These are phyloP conservation scores for Conus ventricosus DNA, from an alignment of 1,140 invertebrate species.

Conservation along the genomic window DNA sequence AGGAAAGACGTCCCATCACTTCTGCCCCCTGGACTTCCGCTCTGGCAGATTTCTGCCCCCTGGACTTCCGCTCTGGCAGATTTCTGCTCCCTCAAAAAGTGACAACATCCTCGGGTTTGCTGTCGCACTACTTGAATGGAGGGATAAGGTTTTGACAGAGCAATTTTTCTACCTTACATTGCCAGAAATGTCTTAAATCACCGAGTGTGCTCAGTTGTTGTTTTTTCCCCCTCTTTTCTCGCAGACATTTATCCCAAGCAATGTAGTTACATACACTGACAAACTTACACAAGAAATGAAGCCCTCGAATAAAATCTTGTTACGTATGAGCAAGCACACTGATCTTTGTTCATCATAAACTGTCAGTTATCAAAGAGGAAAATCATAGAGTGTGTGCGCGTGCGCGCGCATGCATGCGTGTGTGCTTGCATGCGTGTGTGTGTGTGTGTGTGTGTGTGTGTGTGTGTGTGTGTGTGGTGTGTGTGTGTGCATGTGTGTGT, in stretches of 20 bases:
- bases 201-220: too few species aligned
- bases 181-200: too few species aligned
- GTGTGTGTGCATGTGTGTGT: not conserved
- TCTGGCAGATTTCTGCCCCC: too few species aligned
- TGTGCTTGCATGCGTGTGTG: not conserved
- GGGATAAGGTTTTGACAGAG: not conserved
- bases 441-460: not conserved
- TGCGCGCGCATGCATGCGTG: not conserved
- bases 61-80: too few species aligned
- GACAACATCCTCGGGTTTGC: not conserved
- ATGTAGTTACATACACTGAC: too few species aligned
- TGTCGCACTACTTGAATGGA: not conserved
- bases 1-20: not conserved
- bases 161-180: too few species aligned
- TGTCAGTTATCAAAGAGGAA: not conserved
- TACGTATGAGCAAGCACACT: too few species aligned
- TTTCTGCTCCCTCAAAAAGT: not conserved
- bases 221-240: too few species aligned
- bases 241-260: too few species aligned
- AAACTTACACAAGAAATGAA: too few species aligned
- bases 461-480: not conserved
- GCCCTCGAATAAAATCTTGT: too few species aligned
- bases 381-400: not conserved
- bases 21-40: not conserved
- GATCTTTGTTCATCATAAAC: too few species aligned